Evolutionary conservation across 2,888 invertebrate species (phyloP), one percentile per base, ranked within the genome.

Genomic region (Lasius platythorax): DNA sequence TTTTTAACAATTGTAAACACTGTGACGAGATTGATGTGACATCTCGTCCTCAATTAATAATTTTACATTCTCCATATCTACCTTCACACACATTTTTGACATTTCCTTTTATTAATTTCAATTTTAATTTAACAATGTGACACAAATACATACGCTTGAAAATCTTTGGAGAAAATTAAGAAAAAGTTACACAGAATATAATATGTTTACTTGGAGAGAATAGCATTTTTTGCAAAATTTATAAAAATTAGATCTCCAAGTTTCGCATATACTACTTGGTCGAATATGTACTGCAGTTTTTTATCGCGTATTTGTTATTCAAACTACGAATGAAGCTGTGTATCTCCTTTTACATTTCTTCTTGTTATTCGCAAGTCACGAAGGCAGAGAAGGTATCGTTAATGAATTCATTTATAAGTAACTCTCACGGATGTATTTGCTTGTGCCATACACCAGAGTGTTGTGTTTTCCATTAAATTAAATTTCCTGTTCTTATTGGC

Each of bases 391-490:
- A 30, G 15, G 8, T 30, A 78, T 56, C 30, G 78, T 40, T 56
- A 64, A 40, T 78, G 40, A 53, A 64, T 76, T 76, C 50, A 74
- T 75, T 78, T 56, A 68, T 30, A 40, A 56, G 30, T 56, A 78
- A 68, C 12, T 53, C 33, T 64, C 15, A 40, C 30, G 12, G 40
- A 56, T 18, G 53, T 53, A 40, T 53, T 68, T 30, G 15, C 15
- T 9, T 18, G n/a, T 9, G 30, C n/a, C 23, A 56, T 76, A 40
- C 15, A 40, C 37, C 8, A 6, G 33, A 53, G 40, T 23, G 23
- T 68, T 40, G 28, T 40, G n/a, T 78, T 68, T 56, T 40, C 28
- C 56, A 67, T 56, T 76, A 56, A 33, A 30, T 40, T 40, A 78
- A 78, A 78, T 78, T 78, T 30, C 18, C 18, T 28, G 33, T 67